Evolutionary conservation across 2,113 vertebrate genomes (phyloP), one percentile per base, ranked within the genome.

Genomic region (Sialia sialis): DNA sequence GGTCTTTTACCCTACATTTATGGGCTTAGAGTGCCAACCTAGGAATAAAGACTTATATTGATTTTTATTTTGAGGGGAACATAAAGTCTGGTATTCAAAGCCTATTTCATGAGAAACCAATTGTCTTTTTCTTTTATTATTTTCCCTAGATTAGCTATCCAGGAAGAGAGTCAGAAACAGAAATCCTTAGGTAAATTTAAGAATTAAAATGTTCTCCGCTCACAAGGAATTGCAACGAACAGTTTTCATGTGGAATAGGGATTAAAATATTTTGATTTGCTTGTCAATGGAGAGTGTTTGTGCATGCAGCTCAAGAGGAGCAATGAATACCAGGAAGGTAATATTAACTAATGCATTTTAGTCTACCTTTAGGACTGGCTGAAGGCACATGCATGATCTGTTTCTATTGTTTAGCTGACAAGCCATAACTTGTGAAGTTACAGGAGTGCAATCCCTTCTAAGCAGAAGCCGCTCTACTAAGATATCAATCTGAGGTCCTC

Each of bases 1-100:
- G 51, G 46, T 38, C 73, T 88, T 89, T 96, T 94, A 79, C 41
- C 30, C 52, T 92, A 44, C 29, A 85, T 94, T 94, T 95, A 90
- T 91, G 88, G 84, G 67, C 66, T 85, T 92, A 39, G 43, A 32
- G 27, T 78, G 34, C 48, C 34, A 58, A 34, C 44, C 32, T 87
- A 76, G 49, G 94, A 74, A 63, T 93, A 95, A 96, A 85, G 84
- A 60, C 66, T 60, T 77, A 39, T 51, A 95, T 49, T 96, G 84
- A 89, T 56, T 95, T 73, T 72, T 30, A 15, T 54, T 72, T 81
- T 97, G 63, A 96, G 92, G 76, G 85, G 59, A 67, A 66, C 51
- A 41, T 49, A 63, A 77, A 51, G 32, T 52, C 17, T 51, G 39
- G 26, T 52, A 58, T 67, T 94, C 54, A 64, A 74, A 87, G 76